Percentiles rank a stretch among this genome's conserved stretches.
Evolutionary conservation across 2,113 vertebrate species (phyloP).

Genomic region (Hucho hucho): DNA sequence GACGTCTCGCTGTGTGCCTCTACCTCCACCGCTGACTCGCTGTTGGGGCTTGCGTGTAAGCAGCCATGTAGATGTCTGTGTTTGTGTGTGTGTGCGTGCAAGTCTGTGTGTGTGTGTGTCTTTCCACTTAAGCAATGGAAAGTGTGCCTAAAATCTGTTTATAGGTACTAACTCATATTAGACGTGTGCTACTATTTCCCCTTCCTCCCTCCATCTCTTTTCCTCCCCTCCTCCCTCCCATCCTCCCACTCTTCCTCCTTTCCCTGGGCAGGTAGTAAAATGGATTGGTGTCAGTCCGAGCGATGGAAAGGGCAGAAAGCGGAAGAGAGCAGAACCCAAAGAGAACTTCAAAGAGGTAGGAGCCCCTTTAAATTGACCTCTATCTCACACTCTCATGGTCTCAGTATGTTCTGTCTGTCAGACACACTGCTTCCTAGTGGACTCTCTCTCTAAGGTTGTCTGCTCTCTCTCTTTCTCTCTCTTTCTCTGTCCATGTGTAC

Average conservation of each 20-base stretch:
- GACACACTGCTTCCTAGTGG: background rate
- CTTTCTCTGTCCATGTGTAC: background rate
- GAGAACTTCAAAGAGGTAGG: constrained; percentile 88
- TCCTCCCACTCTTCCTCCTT: constrained; percentile 2
- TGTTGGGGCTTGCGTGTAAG: constrained; percentile 4
- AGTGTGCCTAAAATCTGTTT: constrained; percentile 49
- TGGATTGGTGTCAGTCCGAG: constrained; percentile 84
- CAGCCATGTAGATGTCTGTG: background rate
- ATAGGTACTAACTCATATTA: constrained; percentile 50
- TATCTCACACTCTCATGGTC: background rate
- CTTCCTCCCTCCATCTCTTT: constrained; percentile 8
- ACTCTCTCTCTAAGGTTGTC: background rate
- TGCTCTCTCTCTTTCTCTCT: background rate
- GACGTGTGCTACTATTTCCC: background rate
- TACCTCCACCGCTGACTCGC: constrained; percentile 5
- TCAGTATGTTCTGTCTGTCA: background rate
- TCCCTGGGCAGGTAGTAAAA: constrained; percentile 82
- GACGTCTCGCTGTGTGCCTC: background rate
- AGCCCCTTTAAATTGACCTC: constrained; percentile 56
- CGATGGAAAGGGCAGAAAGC: constrained; percentile 80
- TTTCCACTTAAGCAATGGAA: constrained; percentile 43
- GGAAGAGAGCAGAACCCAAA: constrained; percentile 76
- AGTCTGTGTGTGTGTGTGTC: too few relatives aligned
- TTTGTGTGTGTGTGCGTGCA: constrained; percentile 7
- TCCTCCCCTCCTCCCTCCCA: too few relatives aligned